Conservation (phyloP, 1,140 invertebrate species). For the Pseudomyrmex sp. region DNA sequence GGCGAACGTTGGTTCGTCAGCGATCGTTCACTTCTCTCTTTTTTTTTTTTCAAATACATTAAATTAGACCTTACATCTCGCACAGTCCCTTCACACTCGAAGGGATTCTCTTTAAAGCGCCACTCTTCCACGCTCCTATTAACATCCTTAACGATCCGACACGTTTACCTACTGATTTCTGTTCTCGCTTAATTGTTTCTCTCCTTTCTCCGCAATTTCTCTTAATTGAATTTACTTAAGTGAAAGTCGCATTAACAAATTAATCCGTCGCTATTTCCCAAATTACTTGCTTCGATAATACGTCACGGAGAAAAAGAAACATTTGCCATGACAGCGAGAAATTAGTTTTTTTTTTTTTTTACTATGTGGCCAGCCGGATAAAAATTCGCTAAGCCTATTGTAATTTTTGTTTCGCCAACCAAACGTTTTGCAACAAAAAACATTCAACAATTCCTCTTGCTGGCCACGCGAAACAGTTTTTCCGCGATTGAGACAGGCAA, state of each 20-base stretch:
- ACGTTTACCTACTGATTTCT: not conserved
- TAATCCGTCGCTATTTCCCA: too few relatives aligned
- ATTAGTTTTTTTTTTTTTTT: too few relatives aligned
- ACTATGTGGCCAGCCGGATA: too few relatives aligned
- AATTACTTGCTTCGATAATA: too few relatives aligned
- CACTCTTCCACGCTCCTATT: not conserved
- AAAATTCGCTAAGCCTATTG: too few relatives aligned
- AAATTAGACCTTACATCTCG: not conserved
- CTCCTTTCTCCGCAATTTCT: not conserved
- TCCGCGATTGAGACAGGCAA: too few relatives aligned
- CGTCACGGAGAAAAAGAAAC: too few relatives aligned
- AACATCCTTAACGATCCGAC: slow-evolving; percentile 1
- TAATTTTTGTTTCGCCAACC: too few relatives aligned
- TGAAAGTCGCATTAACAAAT: slow-evolving; percentile 1
- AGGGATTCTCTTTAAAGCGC: slow-evolving; percentile 12
- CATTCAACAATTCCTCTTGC: too few relatives aligned
- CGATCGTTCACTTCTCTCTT: not conserved
- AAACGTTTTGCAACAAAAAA: too few relatives aligned
- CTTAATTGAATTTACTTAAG: not conserved
- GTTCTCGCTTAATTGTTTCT: not conserved
- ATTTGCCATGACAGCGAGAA: too few relatives aligned
- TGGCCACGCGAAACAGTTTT: too few relatives aligned
- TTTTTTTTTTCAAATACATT: slow-evolving; percentile 26
- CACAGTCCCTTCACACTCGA: slow-evolving; percentile 8
- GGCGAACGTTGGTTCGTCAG: slow-evolving; percentile 25